Conservation (phyloP, 2,797 vertebrate species). For the Sebastes cheni region DNA sequence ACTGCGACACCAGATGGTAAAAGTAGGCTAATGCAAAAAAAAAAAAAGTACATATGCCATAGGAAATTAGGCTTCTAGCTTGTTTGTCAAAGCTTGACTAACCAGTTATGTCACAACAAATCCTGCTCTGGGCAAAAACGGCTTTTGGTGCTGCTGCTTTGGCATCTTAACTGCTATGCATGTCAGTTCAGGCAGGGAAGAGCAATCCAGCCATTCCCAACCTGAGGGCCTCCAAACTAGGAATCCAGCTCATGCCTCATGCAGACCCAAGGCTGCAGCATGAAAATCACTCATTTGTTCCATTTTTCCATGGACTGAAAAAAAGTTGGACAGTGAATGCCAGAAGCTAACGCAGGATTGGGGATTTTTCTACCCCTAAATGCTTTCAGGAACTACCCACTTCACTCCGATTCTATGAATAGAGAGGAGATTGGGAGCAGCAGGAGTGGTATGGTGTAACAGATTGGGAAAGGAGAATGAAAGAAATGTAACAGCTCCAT, state of each 20-base stretch:
- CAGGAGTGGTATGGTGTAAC: background rate
- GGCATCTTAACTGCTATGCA: slow-evolving; percentile 49
- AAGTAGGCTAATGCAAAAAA: slow-evolving; percentile 29
- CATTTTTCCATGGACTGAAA: slow-evolving; percentile 42
- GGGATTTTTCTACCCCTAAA: slow-evolving; percentile 49
- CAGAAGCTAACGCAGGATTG: slow-evolving; percentile 42
- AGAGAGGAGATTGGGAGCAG: slow-evolving; percentile 37
- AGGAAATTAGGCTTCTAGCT: slow-evolving; percentile 59
- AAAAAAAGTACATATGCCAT: slow-evolving; percentile 42
- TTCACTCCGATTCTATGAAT: slow-evolving; percentile 50
- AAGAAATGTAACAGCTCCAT: slow-evolving; percentile 10
- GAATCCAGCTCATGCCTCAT: slow-evolving; percentile 66
- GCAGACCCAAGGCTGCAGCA: slow-evolving; percentile 47
- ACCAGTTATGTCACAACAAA: slow-evolving; percentile 69
- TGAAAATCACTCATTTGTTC: slow-evolving; percentile 64
- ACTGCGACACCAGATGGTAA: slow-evolving; percentile 45
- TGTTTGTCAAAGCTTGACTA: slow-evolving; percentile 70
- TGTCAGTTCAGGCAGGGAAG: slow-evolving; percentile 55
- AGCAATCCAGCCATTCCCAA: slow-evolving; percentile 53
- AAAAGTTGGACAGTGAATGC: slow-evolving; percentile 56
- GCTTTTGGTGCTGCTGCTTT: slow-evolving; percentile 50
- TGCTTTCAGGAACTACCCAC: slow-evolving; percentile 44
- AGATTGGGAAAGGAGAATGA: slow-evolving; percentile 21
- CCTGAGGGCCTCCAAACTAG: slow-evolving; percentile 54
- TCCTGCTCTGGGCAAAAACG: slow-evolving; percentile 50